phyloP scores from a whole-genome alignment of 2,797 vertebrate genomes.

The Microchirus variegatus region DNA sequence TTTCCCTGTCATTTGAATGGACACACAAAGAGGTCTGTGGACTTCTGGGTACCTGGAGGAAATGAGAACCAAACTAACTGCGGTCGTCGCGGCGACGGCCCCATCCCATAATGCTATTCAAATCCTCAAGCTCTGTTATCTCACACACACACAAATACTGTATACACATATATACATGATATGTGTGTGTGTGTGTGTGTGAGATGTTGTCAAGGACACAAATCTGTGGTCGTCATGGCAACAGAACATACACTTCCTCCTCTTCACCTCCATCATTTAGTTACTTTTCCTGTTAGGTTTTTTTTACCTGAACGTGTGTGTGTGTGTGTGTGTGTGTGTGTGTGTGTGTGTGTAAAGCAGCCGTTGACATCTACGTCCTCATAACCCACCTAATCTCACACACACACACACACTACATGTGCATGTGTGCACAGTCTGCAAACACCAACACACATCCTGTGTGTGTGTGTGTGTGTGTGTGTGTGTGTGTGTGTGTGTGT shows the following conservation, averaged over 20 bases:
- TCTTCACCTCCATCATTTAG: conserved; percentile 31
- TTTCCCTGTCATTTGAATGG: conserved; percentile 79
- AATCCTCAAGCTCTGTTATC: conserved; percentile 75
- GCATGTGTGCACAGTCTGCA: conserved; percentile 32
- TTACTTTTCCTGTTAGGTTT: conserved; percentile 9
- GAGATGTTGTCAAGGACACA: conserved; percentile 71
- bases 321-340: conserved; percentile 1
- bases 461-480: conserved; percentile 1
- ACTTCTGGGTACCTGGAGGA: conserved; percentile 67
- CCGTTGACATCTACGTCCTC: conserved; percentile 19
- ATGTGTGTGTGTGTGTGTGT: conserved; percentile 13
- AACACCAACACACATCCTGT: conserved; percentile 39
- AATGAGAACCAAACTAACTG: conserved; percentile 61
- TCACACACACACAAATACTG: conserved; percentile 12
- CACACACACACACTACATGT: conserved; percentile 15
- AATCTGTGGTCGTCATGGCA: conserved; percentile 71
- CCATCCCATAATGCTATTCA: conserved; percentile 67
- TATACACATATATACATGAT: conserved; percentile 1
- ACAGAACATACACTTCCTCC: conserved; percentile 66
- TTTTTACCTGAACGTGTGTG: conserved; percentile 10
- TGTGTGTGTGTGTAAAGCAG: conserved; percentile 17
- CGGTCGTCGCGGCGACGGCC: conserved; percentile 54
- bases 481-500: conserved; percentile 8
- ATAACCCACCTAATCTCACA: conserved; percentile 15
- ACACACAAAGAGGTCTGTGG: conserved; percentile 59